Conservation (phyloP, 2,113 vertebrate genomes). For the Calidris pugnax region DNA sequence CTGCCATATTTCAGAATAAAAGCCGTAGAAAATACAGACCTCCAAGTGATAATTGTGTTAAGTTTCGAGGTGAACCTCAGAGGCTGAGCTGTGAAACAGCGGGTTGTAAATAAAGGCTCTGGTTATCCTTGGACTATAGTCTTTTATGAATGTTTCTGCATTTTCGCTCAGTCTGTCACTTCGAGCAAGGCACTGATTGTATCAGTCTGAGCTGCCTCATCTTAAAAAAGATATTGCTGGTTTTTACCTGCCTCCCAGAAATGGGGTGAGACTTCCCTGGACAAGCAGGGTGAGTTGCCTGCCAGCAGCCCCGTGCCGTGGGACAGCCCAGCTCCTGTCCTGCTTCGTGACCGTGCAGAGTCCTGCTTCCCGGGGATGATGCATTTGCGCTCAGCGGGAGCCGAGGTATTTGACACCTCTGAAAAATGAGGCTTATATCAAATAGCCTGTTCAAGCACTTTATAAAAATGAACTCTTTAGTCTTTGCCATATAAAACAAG, state of each 20-base stretch:
- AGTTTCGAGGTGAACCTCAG: neutral
- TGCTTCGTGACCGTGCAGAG: rapidly evolving
- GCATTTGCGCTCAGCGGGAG: neutral
- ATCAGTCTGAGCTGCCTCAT: rapidly evolving
- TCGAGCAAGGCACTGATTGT: neutral
- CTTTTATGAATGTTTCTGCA: rapidly evolving
- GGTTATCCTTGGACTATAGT: neutral
- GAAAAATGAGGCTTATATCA: neutral
- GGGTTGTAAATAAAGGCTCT: neutral
- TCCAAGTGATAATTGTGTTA: neutral
- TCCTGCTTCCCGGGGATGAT: rapidly evolving
- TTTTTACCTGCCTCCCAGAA: neutral
- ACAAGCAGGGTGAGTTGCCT: neutral
- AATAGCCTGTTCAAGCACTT: neutral
- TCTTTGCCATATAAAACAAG: neutral
- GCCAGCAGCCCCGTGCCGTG: rapidly evolving
- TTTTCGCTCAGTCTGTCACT: neutral
- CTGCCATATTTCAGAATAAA: neutral
- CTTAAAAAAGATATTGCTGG: rapidly evolving
- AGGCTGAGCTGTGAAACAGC: neutral
- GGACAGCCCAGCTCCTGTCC: neutral
- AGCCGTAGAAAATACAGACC: neutral
- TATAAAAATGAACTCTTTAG: neutral
- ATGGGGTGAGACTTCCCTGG: neutral
- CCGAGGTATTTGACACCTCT: neutral